Evolutionary conservation across 2,888 invertebrate genomes (phyloP).

Genomic region (Sepioteuthis lessoniana): DNA sequence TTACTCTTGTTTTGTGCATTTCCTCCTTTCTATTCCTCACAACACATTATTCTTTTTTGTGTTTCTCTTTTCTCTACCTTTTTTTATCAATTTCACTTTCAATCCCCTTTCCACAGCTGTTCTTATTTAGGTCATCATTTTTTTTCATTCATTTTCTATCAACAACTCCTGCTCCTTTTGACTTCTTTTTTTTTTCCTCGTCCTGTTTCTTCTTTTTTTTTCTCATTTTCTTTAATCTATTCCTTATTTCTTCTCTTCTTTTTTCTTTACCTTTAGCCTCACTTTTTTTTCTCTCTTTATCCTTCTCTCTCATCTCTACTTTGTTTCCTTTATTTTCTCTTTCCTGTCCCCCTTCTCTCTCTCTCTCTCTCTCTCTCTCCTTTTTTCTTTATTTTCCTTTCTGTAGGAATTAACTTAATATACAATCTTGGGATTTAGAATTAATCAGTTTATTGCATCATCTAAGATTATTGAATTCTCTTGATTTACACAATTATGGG

Average conservation of each 20-base stretch:
- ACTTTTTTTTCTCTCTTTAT: neutral
- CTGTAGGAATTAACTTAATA: neutral
- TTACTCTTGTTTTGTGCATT: too few species aligned
- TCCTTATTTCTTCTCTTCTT: too few species aligned
- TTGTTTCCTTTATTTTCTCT: neutral
- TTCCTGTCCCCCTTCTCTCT: neutral
- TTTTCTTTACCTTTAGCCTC: neutral
- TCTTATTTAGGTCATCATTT: too few species aligned
- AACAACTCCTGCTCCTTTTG: too few species aligned
- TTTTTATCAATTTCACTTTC: too few species aligned
- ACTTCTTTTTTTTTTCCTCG: neutral
- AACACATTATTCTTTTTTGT: too few species aligned
- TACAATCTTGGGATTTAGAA: slow-evolving; percentile 12
- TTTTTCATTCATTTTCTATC: too few species aligned
- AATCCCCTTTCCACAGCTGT: too few species aligned
- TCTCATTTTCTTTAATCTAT: neutral
- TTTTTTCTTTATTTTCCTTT: neutral
- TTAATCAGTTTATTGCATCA: neutral
- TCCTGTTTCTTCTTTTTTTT: neutral
- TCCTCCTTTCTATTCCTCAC: too few species aligned
- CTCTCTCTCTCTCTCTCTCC: too few species aligned
- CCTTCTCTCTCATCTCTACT: neutral
- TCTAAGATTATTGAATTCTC: neutral
- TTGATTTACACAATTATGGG: slow-evolving; percentile 33
- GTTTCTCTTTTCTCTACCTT: too few species aligned